Evolutionary conservation across 1,140 invertebrate species (phyloP).

Genomic region (Reticulitermes speratus): DNA sequence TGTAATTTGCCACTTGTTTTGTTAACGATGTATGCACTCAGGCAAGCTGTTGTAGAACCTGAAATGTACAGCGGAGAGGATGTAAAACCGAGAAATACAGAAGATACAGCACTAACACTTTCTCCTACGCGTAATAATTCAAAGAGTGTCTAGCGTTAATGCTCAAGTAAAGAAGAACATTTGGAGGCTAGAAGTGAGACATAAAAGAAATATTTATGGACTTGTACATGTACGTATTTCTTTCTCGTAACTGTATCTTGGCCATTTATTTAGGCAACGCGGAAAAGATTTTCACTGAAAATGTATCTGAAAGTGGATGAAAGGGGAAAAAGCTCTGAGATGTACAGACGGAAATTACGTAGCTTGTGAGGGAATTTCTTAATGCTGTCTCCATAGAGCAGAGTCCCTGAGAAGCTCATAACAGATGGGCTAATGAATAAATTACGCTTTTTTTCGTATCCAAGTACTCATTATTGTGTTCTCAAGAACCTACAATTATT

Average conservation of each 20-base stretch:
- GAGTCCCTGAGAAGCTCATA: no score
- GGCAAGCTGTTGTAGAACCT: background rate
- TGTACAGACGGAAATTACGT: background rate
- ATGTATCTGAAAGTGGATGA: background rate
- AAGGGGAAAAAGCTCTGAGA: background rate
- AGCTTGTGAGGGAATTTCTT: background rate
- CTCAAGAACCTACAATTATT: no score
- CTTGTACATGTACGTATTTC: background rate
- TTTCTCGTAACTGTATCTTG: background rate
- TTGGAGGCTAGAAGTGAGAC: background rate
- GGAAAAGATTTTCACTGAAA: background rate
- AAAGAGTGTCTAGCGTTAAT: background rate
- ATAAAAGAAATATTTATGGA: background rate
- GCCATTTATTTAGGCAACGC: background rate
- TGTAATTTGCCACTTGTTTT: background rate
- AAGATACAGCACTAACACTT: background rate
- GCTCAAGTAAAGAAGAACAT: background rate
- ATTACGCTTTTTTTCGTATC: no score
- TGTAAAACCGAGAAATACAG: background rate
- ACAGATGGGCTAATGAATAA: no score
- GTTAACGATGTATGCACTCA: background rate
- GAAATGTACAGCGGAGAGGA: background rate
- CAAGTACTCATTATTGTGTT: no score
- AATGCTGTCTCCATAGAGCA: background rate
- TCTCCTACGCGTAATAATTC: background rate